These are phyloP conservation scores for Abscondita cerata DNA, from an alignment of 2,888 invertebrate genomes.

Conservation along the genomic window DNA sequence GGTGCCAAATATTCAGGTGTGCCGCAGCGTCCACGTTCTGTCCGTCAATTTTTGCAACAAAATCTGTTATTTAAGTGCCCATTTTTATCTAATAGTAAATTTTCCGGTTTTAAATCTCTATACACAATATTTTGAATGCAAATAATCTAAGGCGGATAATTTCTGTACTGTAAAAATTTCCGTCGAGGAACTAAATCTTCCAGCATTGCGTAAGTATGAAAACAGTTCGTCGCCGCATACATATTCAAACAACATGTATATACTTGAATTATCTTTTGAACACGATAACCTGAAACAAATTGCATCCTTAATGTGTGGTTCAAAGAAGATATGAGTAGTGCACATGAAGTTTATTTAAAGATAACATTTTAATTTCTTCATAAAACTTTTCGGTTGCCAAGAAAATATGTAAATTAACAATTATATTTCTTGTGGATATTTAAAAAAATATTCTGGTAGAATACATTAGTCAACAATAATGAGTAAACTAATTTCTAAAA, in stretches of 20 bases:
- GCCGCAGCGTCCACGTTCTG: slow-evolving; percentile 95
- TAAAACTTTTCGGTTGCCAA: no score
- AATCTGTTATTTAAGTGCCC: slow-evolving; percentile 98
- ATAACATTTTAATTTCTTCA: no score
- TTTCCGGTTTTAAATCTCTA: slow-evolving; percentile 92
- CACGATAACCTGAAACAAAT: slow-evolving; percentile 83
- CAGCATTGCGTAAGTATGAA: slow-evolving; percentile 91
- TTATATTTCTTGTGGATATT: no score
- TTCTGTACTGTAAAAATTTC: slow-evolving; percentile 95
- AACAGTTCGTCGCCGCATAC: slow-evolving; percentile 97
- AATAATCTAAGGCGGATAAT: slow-evolving; percentile 84
- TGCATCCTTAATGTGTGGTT: no score
- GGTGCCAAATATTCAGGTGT: slow-evolving; percentile 98
- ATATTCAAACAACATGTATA: slow-evolving; percentile 98
- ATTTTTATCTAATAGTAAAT: slow-evolving; percentile 87
- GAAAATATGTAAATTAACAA: no score
- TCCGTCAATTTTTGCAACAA: slow-evolving; percentile 95
- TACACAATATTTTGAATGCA: slow-evolving; percentile 91
- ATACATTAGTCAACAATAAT: no score
- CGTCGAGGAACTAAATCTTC: slow-evolving; percentile 85
- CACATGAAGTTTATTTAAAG: no score
- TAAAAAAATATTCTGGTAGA: no score
- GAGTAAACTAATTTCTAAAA: no score
- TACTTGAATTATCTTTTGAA: slow-evolving; percentile 86
- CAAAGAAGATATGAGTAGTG: no score